A percentile compares a stretch with the other conserved stretches of the same genome.
These are phyloP conservation scores for Macrostomum lignano DNA, from an alignment of 1,140 invertebrate species.

Conservation along the genomic window DNA sequence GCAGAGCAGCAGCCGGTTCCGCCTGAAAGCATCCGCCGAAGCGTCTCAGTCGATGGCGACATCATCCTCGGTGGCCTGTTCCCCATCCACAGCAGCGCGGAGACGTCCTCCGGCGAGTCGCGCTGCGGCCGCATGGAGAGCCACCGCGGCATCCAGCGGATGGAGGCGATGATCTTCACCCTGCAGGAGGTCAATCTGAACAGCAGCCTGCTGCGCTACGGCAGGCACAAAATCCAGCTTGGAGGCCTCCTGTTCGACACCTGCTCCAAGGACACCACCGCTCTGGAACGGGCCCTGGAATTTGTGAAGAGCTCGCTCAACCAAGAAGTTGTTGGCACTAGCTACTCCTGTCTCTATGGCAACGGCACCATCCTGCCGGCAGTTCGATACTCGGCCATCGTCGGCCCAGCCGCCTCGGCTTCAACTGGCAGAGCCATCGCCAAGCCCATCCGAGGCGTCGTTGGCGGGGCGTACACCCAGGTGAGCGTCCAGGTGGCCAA, in stretches of 20 bases:
- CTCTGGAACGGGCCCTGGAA: constrained; percentile 42
- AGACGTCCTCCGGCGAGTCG: constrained; percentile 1
- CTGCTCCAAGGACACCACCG: constrained; percentile 42
- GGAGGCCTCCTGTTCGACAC: constrained; percentile 45
- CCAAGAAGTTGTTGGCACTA: not conserved
- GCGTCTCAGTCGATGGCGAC: constrained; percentile 31
- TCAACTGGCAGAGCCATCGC: too few species aligned
- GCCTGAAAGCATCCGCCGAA: constrained; percentile 7
- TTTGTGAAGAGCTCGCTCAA: constrained; percentile 32
- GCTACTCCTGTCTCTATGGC: constrained; percentile 12
- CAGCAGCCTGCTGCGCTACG: constrained; percentile 30
- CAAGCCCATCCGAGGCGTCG: constrained; percentile 15
- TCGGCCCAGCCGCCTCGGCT: constrained; percentile 15
- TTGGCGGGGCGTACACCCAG: constrained; percentile 30
- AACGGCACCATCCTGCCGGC: constrained; percentile 18
- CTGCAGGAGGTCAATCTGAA: constrained; percentile 43
- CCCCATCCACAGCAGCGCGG: constrained; percentile 36
- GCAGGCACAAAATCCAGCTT: too few species aligned
- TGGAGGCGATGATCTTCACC: constrained; percentile 54
- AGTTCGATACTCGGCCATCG: constrained; percentile 17
- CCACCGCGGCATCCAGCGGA: constrained; percentile 40
- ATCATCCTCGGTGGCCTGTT: constrained; percentile 44
- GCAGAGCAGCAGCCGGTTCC: too few species aligned
- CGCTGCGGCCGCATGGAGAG: constrained; percentile 36
- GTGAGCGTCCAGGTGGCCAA: constrained; percentile 44